These are phyloP conservation scores for Pycnomerus fuliginosus DNA, from an alignment of 2,888 invertebrate genomes.

Conservation along the genomic window DNA sequence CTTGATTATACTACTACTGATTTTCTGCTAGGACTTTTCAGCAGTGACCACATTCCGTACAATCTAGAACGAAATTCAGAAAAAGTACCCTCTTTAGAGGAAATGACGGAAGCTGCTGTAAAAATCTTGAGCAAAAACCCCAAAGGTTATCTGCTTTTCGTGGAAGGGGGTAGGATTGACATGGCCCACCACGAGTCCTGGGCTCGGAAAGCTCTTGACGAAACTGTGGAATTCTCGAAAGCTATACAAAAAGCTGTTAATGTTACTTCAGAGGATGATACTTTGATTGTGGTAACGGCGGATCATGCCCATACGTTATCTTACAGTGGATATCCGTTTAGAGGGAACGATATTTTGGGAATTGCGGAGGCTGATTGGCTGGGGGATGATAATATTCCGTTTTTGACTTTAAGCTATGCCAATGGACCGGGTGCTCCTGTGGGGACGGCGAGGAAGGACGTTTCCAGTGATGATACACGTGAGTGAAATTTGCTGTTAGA, in stretches of 20 bases:
- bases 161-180: slow-evolving; percentile 75
- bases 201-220: slow-evolving; percentile 69
- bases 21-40: slow-evolving; percentile 35
- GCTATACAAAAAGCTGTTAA: slow-evolving; percentile 60
- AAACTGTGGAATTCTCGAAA: slow-evolving; percentile 66
- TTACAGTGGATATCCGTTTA: slow-evolving; percentile 46
- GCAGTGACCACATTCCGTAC: slow-evolving; percentile 49
- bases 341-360: slow-evolving; percentile 17
- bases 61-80: slow-evolving; percentile 60
- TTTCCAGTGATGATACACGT: too few relatives aligned
- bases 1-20: slow-evolving; percentile 47
- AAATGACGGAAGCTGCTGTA: slow-evolving; percentile 79
- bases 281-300: slow-evolving; percentile 73
- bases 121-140: slow-evolving; percentile 60
- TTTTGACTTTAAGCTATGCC: slow-evolving; percentile 68
- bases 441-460: too few relatives aligned
- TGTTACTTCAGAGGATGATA: slow-evolving; percentile 66
- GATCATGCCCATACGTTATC: slow-evolving; percentile 78
- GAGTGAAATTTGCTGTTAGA: too few relatives aligned
- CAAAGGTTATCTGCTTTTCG: slow-evolving; percentile 75
- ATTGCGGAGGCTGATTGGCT: slow-evolving; percentile 12
- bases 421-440: slow-evolving; percentile 73
- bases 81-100: slow-evolving; percentile 69
- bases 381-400: slow-evolving; percentile 53
- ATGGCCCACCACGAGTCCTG: slow-evolving; percentile 70